Base-by-base conservation (phyloP, 2,888 invertebrate genomes). In the Ditula angustiorana region DNA sequence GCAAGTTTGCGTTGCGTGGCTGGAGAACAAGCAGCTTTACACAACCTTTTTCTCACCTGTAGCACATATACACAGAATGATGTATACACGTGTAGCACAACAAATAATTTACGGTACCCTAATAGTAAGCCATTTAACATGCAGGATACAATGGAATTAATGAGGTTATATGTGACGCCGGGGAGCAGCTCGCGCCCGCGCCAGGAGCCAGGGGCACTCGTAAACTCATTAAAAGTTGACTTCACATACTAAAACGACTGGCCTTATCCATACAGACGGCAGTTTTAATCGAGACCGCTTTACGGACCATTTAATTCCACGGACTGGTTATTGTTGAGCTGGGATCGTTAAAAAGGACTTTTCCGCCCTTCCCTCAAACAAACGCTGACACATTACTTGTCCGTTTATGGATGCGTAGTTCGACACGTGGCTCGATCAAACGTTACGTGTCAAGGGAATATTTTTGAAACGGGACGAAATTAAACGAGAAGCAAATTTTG, bases 191-290 rank as follows among this genome's bases (percentile, higher is more conserved):
- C 24, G 10, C 16, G 59, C 23, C 26, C 30, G 21, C 13, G 60
- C 16, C 44, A 19, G 37, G 28, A 7, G 28, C 66, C 58, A 63
- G 79, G 77, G 79, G 77, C 77, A 77, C 84, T 86, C 88, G 86
- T 90, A 89, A 90, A 88, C 86, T 89, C 88, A 90, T 90, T 90
- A 89, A 88, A 90, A 90, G 88, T 90, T 88, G 80, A 81, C 83
- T 83, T 80, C 78, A 82, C 85, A 81, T 78, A 83, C 81, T 85
- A 83, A 86, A 86, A 82, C 86, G 83, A 84, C 81, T 85, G 82
- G 80, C 86, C 83, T 83, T 84, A 82, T 82, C 86, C 85, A 85
- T 85, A 85, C 79, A 85, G 83, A 86, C 81, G 87, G 83, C 85
- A 83, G 86, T 89, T 90, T 88, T 89, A 90, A 90, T 90, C 87